These are phyloP conservation scores for Limnephilus marmoratus DNA, from an alignment of 2,888 invertebrate species.

Conservation along the genomic window DNA sequence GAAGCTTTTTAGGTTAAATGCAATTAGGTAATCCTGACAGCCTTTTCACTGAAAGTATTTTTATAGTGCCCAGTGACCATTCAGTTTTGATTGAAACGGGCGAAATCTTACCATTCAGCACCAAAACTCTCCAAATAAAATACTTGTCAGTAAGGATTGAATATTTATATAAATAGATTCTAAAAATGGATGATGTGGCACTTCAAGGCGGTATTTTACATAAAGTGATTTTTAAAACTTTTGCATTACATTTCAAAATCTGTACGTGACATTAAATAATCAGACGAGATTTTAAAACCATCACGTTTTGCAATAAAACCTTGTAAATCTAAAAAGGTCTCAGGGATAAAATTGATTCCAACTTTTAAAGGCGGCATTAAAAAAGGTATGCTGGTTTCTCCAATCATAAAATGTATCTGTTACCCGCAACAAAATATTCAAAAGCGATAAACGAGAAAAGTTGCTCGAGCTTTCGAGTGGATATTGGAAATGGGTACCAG, in stretches of 20 bases:
- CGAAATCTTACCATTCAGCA: neutral
- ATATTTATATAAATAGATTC: neutral
- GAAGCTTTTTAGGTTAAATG: too few relatives aligned
- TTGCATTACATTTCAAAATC: neutral
- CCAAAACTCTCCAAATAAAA: neutral
- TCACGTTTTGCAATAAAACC: neutral
- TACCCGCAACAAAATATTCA: neutral
- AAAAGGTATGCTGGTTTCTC: neutral
- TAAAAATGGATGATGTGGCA: neutral
- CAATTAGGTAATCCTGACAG: too few relatives aligned
- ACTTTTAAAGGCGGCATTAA: neutral
- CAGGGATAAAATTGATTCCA: neutral
- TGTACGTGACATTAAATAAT: neutral
- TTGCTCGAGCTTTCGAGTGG: neutral
- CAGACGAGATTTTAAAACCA: neutral
- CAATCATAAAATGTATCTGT: constrained; percentile 2
- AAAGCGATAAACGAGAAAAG: neutral
- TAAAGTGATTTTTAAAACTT: neutral
- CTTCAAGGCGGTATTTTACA: neutral
- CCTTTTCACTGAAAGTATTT: too few relatives aligned
- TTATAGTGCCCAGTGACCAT: too few relatives aligned
- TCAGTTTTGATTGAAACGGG: neutral
- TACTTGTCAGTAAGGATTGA: neutral
- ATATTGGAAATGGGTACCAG: neutral
- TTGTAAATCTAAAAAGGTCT: neutral